phyloP scores from a whole-genome alignment of 2,797 vertebrate genomes.

The Catharus ustulatus region DNA sequence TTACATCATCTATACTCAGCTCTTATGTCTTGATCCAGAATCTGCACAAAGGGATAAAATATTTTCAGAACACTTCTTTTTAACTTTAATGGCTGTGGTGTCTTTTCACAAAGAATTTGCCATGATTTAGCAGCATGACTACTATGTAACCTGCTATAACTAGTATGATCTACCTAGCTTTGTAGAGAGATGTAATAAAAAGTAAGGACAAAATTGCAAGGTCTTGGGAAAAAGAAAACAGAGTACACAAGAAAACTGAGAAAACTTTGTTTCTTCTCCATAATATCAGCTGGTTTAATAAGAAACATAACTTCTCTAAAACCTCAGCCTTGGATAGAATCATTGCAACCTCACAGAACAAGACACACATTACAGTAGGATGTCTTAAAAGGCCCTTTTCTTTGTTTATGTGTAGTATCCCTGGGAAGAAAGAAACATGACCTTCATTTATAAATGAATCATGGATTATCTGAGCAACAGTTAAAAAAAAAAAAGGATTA shows the following conservation, averaged over 20 bases:
- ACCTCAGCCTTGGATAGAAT: neutral
- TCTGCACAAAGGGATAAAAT: neutral
- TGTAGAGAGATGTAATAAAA: neutral
- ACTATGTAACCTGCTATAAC: neutral
- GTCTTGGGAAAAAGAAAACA: neutral
- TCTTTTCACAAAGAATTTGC: neutral
- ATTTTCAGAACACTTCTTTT: neutral
- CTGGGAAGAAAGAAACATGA: neutral
- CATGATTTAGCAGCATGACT: neutral
- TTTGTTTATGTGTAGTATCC: neutral
- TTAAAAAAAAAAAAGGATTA: neutral
- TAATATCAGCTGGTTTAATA: neutral
- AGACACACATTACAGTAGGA: neutral
- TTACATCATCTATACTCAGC: neutral
- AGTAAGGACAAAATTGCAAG: neutral
- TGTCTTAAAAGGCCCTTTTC: neutral
- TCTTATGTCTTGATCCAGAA: neutral
- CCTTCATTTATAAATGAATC: neutral
- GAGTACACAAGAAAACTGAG: neutral
- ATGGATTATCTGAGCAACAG: neutral
- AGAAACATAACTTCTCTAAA: neutral
- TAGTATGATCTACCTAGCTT: neutral
- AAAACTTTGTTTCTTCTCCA: neutral
- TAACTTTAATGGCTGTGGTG: neutral
- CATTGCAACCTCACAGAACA: neutral